A percentile compares a stretch with the other conserved stretches of the same genome.
These are phyloP conservation scores for Bombus confusus DNA, from an alignment of 1,140 invertebrate species.

Conservation along the genomic window DNA sequence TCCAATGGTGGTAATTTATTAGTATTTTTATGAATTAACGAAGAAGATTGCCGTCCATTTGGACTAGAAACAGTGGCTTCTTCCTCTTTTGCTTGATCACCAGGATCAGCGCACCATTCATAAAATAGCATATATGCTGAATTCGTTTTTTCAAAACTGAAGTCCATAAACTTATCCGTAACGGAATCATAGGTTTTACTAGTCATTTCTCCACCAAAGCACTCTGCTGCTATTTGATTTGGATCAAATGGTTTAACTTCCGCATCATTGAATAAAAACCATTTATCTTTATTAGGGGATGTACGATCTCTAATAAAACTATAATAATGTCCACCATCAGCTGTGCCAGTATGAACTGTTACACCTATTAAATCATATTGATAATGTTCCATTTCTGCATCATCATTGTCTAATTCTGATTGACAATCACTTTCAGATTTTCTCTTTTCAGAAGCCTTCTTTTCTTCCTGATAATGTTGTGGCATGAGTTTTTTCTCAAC, in stretches of 20 bases:
- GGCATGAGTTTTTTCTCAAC: constrained; percentile 97
- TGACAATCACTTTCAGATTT: constrained; percentile 77
- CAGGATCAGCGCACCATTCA: constrained; percentile 86
- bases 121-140: constrained; percentile 99
- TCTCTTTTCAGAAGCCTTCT: constrained; percentile 77
- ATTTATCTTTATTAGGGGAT: constrained; percentile 89
- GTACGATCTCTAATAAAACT: constrained; percentile 95
- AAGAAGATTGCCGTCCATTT: constrained; percentile 56
- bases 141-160: constrained; percentile 98
- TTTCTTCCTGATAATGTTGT: constrained; percentile 89
- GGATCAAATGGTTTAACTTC: constrained; percentile 98
- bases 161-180: constrained; percentile 98
- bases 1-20: constrained; percentile 80
- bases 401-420: constrained; percentile 70
- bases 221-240: constrained; percentile 95
- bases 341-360: constrained; percentile 97
- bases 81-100: constrained; percentile 72
- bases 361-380: constrained; percentile 97
- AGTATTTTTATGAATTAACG: constrained; percentile 68
- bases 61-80: constrained; percentile 80
- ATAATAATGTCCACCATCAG: constrained; percentile 98
- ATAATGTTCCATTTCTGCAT: constrained; percentile 84
- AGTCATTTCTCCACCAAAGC: constrained; percentile 98
- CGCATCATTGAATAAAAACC: constrained; percentile 97
- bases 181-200: constrained; percentile 98